Evolutionary conservation across 1,140 invertebrate genomes (phyloP).

Genomic region (Oncopeltus fasciatus): DNA sequence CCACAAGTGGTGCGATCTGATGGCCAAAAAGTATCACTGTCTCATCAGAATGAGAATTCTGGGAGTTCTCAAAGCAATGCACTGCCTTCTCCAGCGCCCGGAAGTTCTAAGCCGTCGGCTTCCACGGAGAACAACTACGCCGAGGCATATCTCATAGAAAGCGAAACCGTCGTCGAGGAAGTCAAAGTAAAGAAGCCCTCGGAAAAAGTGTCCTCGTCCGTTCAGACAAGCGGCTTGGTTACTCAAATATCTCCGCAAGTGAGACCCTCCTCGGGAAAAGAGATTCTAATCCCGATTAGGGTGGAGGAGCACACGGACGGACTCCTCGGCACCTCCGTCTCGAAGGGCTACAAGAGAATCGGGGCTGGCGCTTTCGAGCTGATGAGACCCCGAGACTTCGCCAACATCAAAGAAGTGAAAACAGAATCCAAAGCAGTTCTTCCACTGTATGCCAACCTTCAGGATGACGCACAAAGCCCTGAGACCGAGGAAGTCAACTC

Average conservation of each 20-base stretch:
- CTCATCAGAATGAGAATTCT: too few species aligned
- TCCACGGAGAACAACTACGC: too few species aligned
- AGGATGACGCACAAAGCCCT: not conserved
- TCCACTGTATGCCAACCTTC: constrained; percentile 31
- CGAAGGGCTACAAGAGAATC: constrained; percentile 21
- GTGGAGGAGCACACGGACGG: constrained; percentile 26
- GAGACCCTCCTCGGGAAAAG: constrained; percentile 14
- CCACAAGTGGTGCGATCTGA: not conserved
- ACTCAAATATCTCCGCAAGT: constrained; percentile 18
- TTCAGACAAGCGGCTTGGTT: constrained; percentile 35
- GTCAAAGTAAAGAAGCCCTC: constrained; percentile 25
- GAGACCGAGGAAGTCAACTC: not conserved
- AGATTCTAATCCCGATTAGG: constrained; percentile 22
- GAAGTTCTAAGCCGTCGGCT: too few species aligned
- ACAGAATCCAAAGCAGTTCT: constrained; percentile 23
- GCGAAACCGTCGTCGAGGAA: constrained; percentile 24
- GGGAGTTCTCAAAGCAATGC: too few species aligned
- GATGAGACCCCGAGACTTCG: constrained; percentile 36
- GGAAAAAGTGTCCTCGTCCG: constrained; percentile 36
- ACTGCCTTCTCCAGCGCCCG: too few species aligned
- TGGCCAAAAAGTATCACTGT: too few species aligned
- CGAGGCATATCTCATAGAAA: constrained; percentile 25
- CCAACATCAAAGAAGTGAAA: constrained; percentile 33
- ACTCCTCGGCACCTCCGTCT: constrained; percentile 26
- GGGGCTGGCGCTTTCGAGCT: constrained; percentile 33